Base-by-base conservation (phyloP, 2,888 invertebrate species). In the Fragum whitleyi region DNA sequence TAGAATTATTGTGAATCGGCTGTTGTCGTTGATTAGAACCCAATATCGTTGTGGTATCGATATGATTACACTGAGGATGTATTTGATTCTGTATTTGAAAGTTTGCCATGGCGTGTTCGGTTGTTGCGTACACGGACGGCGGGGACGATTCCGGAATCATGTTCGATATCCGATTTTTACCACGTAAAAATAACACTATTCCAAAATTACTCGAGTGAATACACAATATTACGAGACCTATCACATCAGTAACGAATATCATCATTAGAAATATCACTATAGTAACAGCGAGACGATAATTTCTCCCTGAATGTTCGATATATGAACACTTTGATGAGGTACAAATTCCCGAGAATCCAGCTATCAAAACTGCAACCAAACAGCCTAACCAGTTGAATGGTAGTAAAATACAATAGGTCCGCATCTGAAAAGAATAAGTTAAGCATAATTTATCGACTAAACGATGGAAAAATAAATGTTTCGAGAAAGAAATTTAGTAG, bases 181-280 rank as follows among this genome's bases (percentile, higher is more conserved):
- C 79, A 21, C 79, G 79, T 19, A 75, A 57, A 23, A 74, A 51
- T 53, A 79, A 55, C 55, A 61, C 42, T 3, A 79, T 53, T 26
- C 79, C 79, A 28, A 68, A 75, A 59, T 65, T 26, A 26, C 69
- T 71, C 39, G 79, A 70, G 67, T 71, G 75, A 23, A 71, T 55
- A 19, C 68, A 67, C 47, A 79, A 65, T 32, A 75, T 23, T 29
- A 67, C 36, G 21, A 79, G 71, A 51, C 74, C 70, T n/a, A 79
- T 68, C 57, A 75, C 79, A 75, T 73, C 73, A 19, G 79, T 39
- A 2, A 79, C 21, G 21, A 75, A 39, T 39, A 65, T 39, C 16
- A 65, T 21, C 9, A 65, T 7, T 2, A 65, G 9, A 21, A 42
- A 9, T 39, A 36, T 65, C 42, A 65, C 42, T 42, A 65, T 65